Conservation (phyloP, 2,113 vertebrate genomes). For the Circaetus gallicus region DNA sequence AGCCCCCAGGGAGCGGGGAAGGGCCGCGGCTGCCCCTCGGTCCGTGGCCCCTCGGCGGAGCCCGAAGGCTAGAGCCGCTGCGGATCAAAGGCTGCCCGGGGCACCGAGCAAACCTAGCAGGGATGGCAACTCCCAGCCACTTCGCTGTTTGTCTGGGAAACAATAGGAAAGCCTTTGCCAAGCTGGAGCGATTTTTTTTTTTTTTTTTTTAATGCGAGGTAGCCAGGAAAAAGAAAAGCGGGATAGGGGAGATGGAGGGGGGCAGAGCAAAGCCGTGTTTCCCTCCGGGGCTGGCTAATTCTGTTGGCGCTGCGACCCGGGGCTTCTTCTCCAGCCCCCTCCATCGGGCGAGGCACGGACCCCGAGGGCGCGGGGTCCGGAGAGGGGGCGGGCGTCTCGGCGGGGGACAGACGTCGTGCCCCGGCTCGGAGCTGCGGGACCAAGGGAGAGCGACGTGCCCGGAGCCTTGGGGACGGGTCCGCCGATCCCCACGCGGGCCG, state of each 20-base stretch:
- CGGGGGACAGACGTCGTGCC: background rate
- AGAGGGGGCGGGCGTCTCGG: background rate
- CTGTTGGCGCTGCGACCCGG: background rate
- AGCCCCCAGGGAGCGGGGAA: background rate
- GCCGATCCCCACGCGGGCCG: rapidly evolving
- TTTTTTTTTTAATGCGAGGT: background rate
- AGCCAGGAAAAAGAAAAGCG: background rate
- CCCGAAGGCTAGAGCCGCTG: background rate
- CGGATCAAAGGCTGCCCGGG: background rate
- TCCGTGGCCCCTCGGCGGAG: background rate
- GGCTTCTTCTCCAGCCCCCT: background rate
- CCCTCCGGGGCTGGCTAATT: background rate
- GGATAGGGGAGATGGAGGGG: background rate
- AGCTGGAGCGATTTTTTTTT: background rate
- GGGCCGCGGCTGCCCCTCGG: background rate
- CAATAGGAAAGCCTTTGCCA: slow-evolving; percentile 42
- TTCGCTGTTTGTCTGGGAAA: slow-evolving; percentile 1
- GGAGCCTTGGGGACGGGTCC: background rate
- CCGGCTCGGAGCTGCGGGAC: background rate
- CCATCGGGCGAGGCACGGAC: background rate
- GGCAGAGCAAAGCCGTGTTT: background rate
- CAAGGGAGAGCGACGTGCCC: background rate
- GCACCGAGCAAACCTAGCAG: background rate
- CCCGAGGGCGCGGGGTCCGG: background rate
- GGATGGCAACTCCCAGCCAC: background rate